These are phyloP conservation scores for Acanthurus tractus DNA, from an alignment of 2,797 vertebrate genomes.

Conservation along the genomic window DNA sequence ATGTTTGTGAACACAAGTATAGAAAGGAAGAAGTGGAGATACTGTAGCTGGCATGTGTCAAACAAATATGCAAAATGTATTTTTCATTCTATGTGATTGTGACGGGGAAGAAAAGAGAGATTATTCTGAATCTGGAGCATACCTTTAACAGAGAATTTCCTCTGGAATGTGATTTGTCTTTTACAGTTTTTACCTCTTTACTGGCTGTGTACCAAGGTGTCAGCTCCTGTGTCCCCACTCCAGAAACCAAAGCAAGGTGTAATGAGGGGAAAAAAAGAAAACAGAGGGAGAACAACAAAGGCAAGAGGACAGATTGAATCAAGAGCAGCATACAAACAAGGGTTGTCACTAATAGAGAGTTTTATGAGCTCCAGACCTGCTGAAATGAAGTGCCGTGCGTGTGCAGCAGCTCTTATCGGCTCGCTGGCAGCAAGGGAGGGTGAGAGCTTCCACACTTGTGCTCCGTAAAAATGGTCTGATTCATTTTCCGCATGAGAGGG, in stretches of 20 bases:
- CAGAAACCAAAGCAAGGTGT: slow-evolving; percentile 57
- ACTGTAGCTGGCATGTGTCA: slow-evolving; percentile 3
- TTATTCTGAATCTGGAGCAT: slow-evolving; percentile 8
- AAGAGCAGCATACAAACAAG: slow-evolving; percentile 90
- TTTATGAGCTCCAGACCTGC: slow-evolving; percentile 90
- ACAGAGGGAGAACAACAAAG: slow-evolving; percentile 62
- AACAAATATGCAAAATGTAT: slow-evolving; percentile 20
- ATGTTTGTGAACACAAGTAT: not conserved
- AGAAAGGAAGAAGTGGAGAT: not conserved
- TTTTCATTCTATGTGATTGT: not conserved
- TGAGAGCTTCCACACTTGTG: slow-evolving; percentile 82
- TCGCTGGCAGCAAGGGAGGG: slow-evolving; percentile 85
- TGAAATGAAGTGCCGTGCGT: slow-evolving; percentile 86
- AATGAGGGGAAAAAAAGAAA: slow-evolving; percentile 36
- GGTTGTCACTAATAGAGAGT: slow-evolving; percentile 92
- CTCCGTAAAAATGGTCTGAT: slow-evolving; percentile 93
- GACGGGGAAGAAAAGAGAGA: not conserved
- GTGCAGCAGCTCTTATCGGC: slow-evolving; percentile 91
- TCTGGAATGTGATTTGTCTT: slow-evolving; percentile 51
- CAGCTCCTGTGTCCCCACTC: slow-evolving; percentile 51
- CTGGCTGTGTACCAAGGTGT: slow-evolving; percentile 44
- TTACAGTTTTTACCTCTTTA: slow-evolving; percentile 40
- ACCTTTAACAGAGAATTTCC: slow-evolving; percentile 11
- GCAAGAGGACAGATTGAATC: slow-evolving; percentile 69
- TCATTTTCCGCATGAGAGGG: slow-evolving; percentile 97